Conservation (phyloP, 2,797 vertebrate species). For the Telmatherina bonti region DNA sequence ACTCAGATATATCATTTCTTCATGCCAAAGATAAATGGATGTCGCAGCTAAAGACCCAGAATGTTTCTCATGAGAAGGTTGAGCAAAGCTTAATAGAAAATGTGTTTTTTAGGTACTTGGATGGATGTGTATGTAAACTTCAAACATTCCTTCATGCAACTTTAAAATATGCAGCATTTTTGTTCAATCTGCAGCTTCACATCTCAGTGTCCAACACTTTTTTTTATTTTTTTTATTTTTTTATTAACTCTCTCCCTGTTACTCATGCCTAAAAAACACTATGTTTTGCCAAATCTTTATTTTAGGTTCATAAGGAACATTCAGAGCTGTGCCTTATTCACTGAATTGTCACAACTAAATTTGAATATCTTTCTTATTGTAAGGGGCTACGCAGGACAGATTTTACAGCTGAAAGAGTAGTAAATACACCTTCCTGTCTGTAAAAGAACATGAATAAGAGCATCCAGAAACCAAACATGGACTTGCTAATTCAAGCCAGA, state of each 20-base stretch:
- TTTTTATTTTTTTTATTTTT: slow-evolving; percentile 8
- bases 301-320: slow-evolving; percentile 13
- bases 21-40: slow-evolving; percentile 13
- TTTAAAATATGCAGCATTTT: slow-evolving; percentile 21
- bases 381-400: slow-evolving; percentile 4
- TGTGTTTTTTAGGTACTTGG: slow-evolving; percentile 16
- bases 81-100: slow-evolving; percentile 16
- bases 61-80: slow-evolving; percentile 17
- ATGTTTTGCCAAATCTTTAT: slow-evolving; percentile 20
- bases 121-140: slow-evolving; percentile 6
- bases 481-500: slow-evolving; percentile 69
- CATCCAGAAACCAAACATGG: slow-evolving; percentile 41
- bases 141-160: slow-evolving; percentile 6
- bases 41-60: slow-evolving; percentile 12
- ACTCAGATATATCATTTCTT: background rate
- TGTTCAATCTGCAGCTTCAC: slow-evolving; percentile 2
- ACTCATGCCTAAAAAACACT: background rate
- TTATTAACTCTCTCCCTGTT: background rate
- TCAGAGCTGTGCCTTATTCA: slow-evolving; percentile 15
- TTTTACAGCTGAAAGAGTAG: slow-evolving; percentile 24
- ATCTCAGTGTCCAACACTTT: slow-evolving; percentile 4
- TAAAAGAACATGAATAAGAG: slow-evolving; percentile 38
- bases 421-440: slow-evolving; percentile 27
- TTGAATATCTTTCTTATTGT: slow-evolving; percentile 6
- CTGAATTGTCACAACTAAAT: slow-evolving; percentile 17